These are phyloP conservation scores for Pachyseris speciosa DNA, from an alignment of 64 coral and sea anemone genomes.

Conservation along the genomic window DNA sequence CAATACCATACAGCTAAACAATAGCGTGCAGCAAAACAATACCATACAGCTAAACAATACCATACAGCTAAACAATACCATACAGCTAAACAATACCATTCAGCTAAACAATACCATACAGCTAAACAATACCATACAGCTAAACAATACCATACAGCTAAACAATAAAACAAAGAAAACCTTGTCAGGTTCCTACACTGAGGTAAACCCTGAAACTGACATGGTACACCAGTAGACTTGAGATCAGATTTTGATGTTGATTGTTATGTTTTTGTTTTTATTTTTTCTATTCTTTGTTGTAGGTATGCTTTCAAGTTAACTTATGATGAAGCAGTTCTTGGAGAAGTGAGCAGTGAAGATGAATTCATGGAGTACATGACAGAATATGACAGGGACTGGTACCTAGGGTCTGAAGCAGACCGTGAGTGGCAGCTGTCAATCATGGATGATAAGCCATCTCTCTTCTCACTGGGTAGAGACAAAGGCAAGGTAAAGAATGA, in stretches of 20 bases:
- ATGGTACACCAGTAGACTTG: not conserved
- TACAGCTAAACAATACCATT: no score
- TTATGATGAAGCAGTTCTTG: constrained; percentile 98
- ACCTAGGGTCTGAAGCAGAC: constrained; percentile 80
- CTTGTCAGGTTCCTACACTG: no score
- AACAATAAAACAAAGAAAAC: no score
- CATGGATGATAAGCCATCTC: constrained; percentile 62
- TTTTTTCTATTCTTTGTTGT: constrained; percentile 18
- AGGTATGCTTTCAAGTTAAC: constrained; percentile 98
- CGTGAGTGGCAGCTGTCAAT: constrained; percentile 80
- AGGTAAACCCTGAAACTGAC: not conserved
- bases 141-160: no score
- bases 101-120: no score
- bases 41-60: no score
- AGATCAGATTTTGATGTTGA: not conserved
- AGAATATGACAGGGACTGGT: constrained; percentile 92
- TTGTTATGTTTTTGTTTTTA: not conserved
- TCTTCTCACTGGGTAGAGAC: constrained; percentile 91
- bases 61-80: no score
- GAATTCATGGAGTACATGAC: constrained; percentile 74
- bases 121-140: no score
- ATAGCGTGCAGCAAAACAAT: no score
- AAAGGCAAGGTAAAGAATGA: constrained; percentile 63
- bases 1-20: no score
- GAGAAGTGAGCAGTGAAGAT: constrained; percentile 72